Evolutionary conservation across 2,797 vertebrate genomes (phyloP).

Genomic region (Enteromius unitaeniatus): DNA sequence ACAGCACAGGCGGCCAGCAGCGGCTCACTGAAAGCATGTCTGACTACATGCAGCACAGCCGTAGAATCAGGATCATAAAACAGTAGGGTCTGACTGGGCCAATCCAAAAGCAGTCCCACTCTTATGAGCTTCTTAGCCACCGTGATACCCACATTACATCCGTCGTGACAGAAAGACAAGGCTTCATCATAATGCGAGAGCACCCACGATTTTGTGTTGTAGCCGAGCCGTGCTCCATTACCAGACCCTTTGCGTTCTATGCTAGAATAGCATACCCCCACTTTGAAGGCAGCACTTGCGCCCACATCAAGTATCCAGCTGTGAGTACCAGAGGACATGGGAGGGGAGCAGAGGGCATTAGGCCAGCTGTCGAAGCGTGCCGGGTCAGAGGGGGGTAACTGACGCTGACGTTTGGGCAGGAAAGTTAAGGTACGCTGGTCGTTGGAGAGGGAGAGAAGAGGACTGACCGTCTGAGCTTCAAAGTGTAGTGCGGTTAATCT

Average conservation of each 20-base stretch:
- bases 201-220: slow-evolving; percentile 89
- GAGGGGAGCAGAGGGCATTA: slow-evolving; percentile 82
- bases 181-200: slow-evolving; percentile 87
- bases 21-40: slow-evolving; percentile 74
- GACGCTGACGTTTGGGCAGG: slow-evolving; percentile 79
- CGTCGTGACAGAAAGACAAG: slow-evolving; percentile 85
- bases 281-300: slow-evolving; percentile 89
- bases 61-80: slow-evolving; percentile 85
- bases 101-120: slow-evolving; percentile 88
- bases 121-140: slow-evolving; percentile 77
- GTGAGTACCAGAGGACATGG: slow-evolving; percentile 82
- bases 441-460: slow-evolving; percentile 83
- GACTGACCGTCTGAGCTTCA: slow-evolving; percentile 85
- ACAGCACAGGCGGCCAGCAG: slow-evolving; percentile 87
- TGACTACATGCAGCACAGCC: slow-evolving; percentile 78
- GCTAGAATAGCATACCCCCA: slow-evolving; percentile 88
- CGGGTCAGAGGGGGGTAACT: slow-evolving; percentile 74
- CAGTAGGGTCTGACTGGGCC: slow-evolving; percentile 82
- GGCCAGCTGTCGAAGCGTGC: slow-evolving; percentile 92
- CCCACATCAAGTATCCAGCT: slow-evolving; percentile 86
- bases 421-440: slow-evolving; percentile 86
- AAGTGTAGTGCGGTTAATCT: slow-evolving; percentile 78
- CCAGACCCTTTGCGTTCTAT: slow-evolving; percentile 86
- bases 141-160: slow-evolving; percentile 73
- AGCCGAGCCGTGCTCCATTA: slow-evolving; percentile 84